Evolutionary conservation across 2,888 invertebrate genomes (phyloP), one percentile per base, ranked within the genome.

Genomic region (Trachelus stipa): DNA sequence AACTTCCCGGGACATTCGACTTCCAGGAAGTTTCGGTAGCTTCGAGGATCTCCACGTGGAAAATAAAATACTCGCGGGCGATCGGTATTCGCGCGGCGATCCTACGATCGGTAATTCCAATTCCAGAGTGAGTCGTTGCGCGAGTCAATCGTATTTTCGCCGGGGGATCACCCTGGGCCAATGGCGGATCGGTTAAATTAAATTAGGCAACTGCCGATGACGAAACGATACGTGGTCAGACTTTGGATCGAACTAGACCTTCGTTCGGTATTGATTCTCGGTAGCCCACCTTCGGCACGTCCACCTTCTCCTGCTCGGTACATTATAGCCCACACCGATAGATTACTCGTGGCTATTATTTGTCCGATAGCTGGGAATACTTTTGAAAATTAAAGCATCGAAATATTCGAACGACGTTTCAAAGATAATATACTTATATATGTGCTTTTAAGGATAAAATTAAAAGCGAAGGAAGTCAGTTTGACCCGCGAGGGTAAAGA

Each of bases 161-260:
- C 23, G 23, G 56, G 40, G 56, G 6, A 56, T 56, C 56, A 56
- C 56, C 23, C 23, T 56, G 56, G 56, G 1, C 56, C 56, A 56
- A 56, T 56, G 23, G 56, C 69, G 76, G 71, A 76, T 76, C 40
- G 40, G 76, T 73, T 76, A 69, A 76, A 76, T 76, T 76, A 33
- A 76, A 76, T 73, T 76, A 56, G 40, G 73, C 30, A 71, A 73
- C 30, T 31, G 71, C 1, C 31, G 37, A 73, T 76, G 34, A 76
- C 71, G 76, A 73, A 76, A 76, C 73, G 37, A 34, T 40, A 73
- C 76, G 76, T 73, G 73, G 34, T 31, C 40, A 34, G 37, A 76
- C 71, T 76, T 23, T 37, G 12, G 34, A 73, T 56, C 73, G n/a
- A 23, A n/a, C 56, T 56, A 56, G 56, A 56, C 56, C 56, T 56